A percentile compares a stretch with the other conserved stretches of the same genome.
phyloP scores from a whole-genome alignment of 1,140 invertebrate species.

The Tachypleus tridentatus region DNA sequence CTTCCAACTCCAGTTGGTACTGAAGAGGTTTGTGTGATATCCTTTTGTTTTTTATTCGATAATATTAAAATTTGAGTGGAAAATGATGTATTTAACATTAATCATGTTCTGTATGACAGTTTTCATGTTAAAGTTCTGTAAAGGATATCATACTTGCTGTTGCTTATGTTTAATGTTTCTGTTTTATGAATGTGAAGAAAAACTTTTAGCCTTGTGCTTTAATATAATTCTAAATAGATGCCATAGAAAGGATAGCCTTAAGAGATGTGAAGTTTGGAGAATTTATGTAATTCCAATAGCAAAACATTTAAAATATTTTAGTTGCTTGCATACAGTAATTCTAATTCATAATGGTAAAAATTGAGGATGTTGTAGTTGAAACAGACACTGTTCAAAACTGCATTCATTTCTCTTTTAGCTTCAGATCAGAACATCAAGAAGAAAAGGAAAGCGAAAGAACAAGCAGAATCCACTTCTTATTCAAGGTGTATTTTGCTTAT shows the following conservation, averaged over 20 bases:
- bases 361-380: too few relatives aligned
- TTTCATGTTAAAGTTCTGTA: neutral
- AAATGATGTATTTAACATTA: too few relatives aligned
- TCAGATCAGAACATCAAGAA: conserved; percentile 51
- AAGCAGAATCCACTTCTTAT: conserved; percentile 42
- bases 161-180: conserved; percentile 1
- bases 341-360: too few relatives aligned
- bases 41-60: conserved; percentile 3
- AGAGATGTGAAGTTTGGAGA: too few relatives aligned
- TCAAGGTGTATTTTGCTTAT: conserved; percentile 6
- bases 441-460: conserved; percentile 51
- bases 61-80: too few relatives aligned
- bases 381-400: too few relatives aligned
- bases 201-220: neutral
- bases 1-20: conserved; percentile 37
- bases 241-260: too few relatives aligned
- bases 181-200: conserved; percentile 1
- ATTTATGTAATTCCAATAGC: too few relatives aligned
- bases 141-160: conserved; percentile 10
- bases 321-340: too few relatives aligned
- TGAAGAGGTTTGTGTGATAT: conserved; percentile 45
- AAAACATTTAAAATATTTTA: too few relatives aligned
- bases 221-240: too few relatives aligned
- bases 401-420: conserved; percentile 16
- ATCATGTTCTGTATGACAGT: too few relatives aligned